These are phyloP conservation scores for Lasioglossum villosulum DNA, from an alignment of 2,888 invertebrate species.

Conservation along the genomic window DNA sequence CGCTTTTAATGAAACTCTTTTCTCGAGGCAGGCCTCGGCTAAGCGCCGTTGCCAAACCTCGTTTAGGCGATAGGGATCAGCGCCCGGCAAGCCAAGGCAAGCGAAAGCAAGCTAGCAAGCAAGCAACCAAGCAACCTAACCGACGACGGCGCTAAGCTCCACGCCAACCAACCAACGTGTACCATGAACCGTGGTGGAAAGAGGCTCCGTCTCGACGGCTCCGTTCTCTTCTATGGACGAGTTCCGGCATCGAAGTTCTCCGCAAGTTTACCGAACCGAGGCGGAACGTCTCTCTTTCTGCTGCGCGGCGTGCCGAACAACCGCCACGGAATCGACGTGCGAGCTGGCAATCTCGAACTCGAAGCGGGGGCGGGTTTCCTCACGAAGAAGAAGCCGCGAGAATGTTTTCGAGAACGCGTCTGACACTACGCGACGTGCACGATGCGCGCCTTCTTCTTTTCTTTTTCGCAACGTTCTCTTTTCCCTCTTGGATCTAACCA, in stretches of 20 bases:
- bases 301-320: slow-evolving; percentile 30
- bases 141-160: slow-evolving; percentile 31
- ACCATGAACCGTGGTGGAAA: slow-evolving; percentile 28
- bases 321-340: slow-evolving; percentile 51
- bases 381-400: slow-evolving; percentile 54
- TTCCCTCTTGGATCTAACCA: not conserved
- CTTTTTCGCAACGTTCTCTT: not conserved
- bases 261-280: slow-evolving; percentile 74
- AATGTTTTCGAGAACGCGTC: slow-evolving; percentile 63
- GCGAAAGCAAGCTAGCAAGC: slow-evolving; percentile 50
- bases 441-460: slow-evolving; percentile 40
- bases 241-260: slow-evolving; percentile 80
- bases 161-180: slow-evolving; percentile 34
- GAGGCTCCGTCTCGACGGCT: slow-evolving; percentile 69
- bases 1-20: slow-evolving; percentile 83
- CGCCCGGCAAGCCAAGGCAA: slow-evolving; percentile 63
- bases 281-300: slow-evolving; percentile 69
- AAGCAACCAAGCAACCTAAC: slow-evolving; percentile 52
- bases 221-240: slow-evolving; percentile 74
- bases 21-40: slow-evolving; percentile 75
- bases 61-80: slow-evolving; percentile 83
- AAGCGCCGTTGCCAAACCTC: slow-evolving; percentile 83
- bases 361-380: slow-evolving; percentile 1
- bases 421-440: slow-evolving; percentile 66
- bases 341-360: not conserved